A percentile compares a stretch with the other conserved stretches of the same genome.
Conservation (phyloP, 2,888 invertebrate genomes). For the Hydrotaea cyrtoneurina region DNA sequence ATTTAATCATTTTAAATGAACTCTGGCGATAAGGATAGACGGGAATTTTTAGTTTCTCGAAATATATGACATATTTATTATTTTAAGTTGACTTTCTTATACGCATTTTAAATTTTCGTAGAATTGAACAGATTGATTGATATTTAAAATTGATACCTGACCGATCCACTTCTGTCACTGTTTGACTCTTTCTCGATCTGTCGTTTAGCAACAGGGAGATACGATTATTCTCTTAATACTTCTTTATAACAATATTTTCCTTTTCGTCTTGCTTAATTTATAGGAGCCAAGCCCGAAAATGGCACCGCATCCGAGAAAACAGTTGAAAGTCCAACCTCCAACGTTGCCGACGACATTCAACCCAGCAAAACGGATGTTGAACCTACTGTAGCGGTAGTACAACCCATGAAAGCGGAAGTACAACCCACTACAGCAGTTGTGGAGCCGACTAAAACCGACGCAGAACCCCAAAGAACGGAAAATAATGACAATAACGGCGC, state of each 20-base stretch:
- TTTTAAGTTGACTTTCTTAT: too few species aligned
- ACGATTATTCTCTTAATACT: too few species aligned
- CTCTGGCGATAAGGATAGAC: too few species aligned
- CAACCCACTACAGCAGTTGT: background rate
- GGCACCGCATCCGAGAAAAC: slow-evolving; percentile 13
- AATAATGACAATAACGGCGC: background rate
- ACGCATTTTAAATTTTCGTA: too few species aligned
- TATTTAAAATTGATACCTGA: too few species aligned
- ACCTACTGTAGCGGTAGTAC: background rate
- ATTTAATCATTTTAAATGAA: too few species aligned
- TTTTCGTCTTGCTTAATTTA: slow-evolving; percentile 19
- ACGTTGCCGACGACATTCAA: background rate
- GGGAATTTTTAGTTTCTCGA: too few species aligned
- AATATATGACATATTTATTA: too few species aligned
- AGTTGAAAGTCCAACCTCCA: slow-evolving; percentile 8
- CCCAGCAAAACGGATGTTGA: background rate
- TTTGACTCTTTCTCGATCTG: too few species aligned
- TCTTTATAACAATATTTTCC: background rate
- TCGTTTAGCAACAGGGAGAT: too few species aligned
- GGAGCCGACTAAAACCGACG: background rate
- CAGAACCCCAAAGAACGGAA: slow-evolving; percentile 37
- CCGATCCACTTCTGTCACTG: too few species aligned
- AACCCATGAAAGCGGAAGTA: background rate
- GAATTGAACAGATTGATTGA: too few species aligned
- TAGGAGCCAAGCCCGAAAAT: slow-evolving; percentile 70